Conservation (phyloP, 2,888 invertebrate species). For the Xestia rhomboidea region DNA sequence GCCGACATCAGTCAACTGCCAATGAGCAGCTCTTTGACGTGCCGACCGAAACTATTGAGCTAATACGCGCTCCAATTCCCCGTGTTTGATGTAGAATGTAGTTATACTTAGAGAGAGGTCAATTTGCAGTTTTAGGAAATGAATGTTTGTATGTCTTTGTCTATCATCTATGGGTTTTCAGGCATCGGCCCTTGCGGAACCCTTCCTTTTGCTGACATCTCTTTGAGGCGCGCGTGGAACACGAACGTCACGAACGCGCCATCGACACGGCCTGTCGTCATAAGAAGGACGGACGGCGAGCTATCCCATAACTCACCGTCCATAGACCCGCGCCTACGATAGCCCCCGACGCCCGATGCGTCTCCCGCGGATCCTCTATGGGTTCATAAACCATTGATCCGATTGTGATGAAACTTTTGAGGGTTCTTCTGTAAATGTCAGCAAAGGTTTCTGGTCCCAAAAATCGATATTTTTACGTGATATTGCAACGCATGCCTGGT, state of each 20-base stretch:
- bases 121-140: neutral
- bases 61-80: conserved; percentile 16
- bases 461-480: neutral
- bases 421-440: no score
- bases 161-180: no score
- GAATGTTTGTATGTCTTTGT: neutral
- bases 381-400: neutral
- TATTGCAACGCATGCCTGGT: neutral
- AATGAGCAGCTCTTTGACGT: conserved; percentile 49
- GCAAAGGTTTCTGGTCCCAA: neutral
- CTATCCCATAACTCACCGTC: no score
- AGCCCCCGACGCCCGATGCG: no score
- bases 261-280: no score
- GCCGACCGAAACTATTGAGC: conserved; percentile 39
- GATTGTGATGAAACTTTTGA: neutral
- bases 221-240: no score
- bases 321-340: no score
- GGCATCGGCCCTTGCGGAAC: no score
- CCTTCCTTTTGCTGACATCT: no score
- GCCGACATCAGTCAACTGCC: conserved; percentile 22
- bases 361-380: no score
- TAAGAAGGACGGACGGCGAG: no score
- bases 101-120: neutral
- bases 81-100: conserved; percentile 20
- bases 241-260: no score